phyloP scores from a whole-genome alignment of 2,797 vertebrate genomes.

The Gymnoscopelus braueri region DNA sequence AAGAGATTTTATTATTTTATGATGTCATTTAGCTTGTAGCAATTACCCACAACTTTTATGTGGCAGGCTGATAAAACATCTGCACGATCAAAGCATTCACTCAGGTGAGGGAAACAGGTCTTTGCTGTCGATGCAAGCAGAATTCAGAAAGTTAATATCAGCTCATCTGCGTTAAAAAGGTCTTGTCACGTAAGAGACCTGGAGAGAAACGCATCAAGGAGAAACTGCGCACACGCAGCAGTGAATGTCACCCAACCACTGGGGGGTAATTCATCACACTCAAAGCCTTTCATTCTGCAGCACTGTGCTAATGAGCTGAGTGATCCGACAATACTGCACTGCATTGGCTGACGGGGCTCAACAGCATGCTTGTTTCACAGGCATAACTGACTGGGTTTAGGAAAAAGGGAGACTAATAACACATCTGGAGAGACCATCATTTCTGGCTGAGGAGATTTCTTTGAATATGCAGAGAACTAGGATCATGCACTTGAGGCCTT shows the following conservation, averaged over 20 bases:
- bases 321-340: slow-evolving; percentile 17
- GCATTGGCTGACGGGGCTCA: background rate
- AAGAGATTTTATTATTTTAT: background rate
- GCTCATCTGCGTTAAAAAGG: background rate
- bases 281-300: slow-evolving; percentile 4
- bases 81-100: background rate
- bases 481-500: background rate
- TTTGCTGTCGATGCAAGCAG: background rate
- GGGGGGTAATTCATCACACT: background rate
- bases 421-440: slow-evolving; percentile 1
- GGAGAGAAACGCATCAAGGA: background rate
- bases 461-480: background rate
- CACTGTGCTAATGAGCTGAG: background rate
- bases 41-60: background rate
- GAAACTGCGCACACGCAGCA: background rate
- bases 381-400: no score
- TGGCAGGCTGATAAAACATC: slow-evolving; percentile 6
- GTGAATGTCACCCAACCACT: slow-evolving; percentile 10
- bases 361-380: background rate
- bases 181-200: background rate
- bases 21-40: background rate
- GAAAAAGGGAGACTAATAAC: background rate
- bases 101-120: background rate
- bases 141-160: background rate
- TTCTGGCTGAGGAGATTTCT: background rate